Evolutionary conservation across 2,113 vertebrate genomes (phyloP).

Genomic region (Rhagologus leucostigma): DNA sequence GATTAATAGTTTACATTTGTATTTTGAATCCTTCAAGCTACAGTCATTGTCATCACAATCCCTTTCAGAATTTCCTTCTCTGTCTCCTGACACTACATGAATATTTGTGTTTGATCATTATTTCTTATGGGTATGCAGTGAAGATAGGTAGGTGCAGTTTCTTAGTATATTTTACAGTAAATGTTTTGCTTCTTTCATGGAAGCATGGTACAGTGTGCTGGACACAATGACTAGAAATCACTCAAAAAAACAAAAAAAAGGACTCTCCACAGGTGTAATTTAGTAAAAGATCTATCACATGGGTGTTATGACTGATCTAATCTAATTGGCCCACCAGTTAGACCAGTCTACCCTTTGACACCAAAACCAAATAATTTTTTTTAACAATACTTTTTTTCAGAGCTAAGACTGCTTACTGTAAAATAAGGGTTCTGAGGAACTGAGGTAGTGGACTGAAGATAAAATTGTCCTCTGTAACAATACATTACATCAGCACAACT

Average conservation of each 20-base stretch:
- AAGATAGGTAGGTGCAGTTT: neutral
- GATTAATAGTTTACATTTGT: slow-evolving; percentile 41
- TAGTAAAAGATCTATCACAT: neutral
- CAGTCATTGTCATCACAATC: neutral
- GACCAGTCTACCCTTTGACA: neutral
- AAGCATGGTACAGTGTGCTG: neutral
- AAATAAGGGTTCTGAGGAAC: neutral
- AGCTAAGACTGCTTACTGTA: neutral
- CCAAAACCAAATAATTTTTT: neutral
- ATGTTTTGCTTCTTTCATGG: neutral
- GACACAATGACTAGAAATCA: neutral
- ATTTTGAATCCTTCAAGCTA: neutral
- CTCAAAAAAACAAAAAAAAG: neutral
- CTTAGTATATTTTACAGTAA: neutral
- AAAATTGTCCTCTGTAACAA: neutral
- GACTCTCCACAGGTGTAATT: neutral
- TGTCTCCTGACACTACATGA: neutral
- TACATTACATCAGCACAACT: neutral
- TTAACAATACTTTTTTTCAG: neutral
- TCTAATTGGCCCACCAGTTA: neutral
- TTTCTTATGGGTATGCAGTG: neutral
- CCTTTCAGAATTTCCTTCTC: neutral
- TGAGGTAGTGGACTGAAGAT: neutral
- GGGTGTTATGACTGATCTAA: neutral
- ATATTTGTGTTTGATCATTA: slow-evolving; percentile 24